Evolutionary conservation across 2,113 vertebrate genomes (phyloP), one percentile per base, ranked within the genome.

Genomic region (Redunca redunca): DNA sequence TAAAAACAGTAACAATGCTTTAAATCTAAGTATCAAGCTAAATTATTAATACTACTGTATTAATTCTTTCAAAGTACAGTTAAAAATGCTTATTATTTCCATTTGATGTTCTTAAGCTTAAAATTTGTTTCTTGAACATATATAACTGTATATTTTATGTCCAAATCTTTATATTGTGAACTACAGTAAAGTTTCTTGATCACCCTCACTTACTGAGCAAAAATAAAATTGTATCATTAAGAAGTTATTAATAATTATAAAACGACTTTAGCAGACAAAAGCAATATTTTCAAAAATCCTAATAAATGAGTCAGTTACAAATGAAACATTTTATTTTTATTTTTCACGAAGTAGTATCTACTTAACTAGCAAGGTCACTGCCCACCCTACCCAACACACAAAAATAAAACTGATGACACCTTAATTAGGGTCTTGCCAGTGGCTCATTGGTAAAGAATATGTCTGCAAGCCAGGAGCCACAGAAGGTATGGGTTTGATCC

Each of bases 1-100:
- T 33, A 89, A 84, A 97, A 98, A n/a, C 80, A 82, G 0, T 86
- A n/a, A 90, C 91, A 82, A 91, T 74, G 17, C 4, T 92, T 98
- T 97, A 95, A 98, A 91, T 2, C 6, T 94, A 95, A 85, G 84
- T 94, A 97, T 25, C 10, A 71, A 82, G 50, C 64, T 43, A 80
- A 80, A 57, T 28, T 88, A 16, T 77, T 86, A 2, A 26, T 26
- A 12, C 40, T 97, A 57, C 88, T 46, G 17, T 95, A 98, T 96
- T 91, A 77, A 71, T 90, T 78, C 2, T 98, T 67, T 11, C 52
- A 87, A 60, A 25, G 57, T 40, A 21, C 6, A 91, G 40, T 12
- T 26, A 28, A 62, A 96, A 97, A 40, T 74, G 12, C 5, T 74
- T 88, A 50, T 90, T 55, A 28, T 74, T 80, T 86, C n/a, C 74